Base-by-base conservation (phyloP, 1,140 invertebrate genomes). In the Protaetia brevitarsis region DNA sequence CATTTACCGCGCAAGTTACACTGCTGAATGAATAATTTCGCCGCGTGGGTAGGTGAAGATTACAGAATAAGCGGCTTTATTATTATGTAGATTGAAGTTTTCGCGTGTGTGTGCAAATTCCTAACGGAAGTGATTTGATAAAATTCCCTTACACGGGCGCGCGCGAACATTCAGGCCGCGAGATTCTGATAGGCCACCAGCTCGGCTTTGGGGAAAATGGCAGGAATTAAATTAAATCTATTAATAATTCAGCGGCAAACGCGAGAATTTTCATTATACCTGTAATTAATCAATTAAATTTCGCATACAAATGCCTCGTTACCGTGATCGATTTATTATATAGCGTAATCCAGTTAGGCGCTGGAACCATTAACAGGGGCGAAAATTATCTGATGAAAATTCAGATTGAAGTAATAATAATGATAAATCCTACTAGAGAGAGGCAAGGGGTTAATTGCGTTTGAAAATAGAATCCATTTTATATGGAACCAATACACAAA, bases 221-320 rank as follows among this genome's bases (percentile, higher is more conserved):
- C 16, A 19, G 41, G 26, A 51, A 23, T 51, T 23, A 23, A 51
- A 23, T 51, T 51, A 51, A 19, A 51, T 51, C 41, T 51, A 23
- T 23, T 19, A 51, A 19, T 51, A 51, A 51, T 51, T 8, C 19
- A 19, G 41, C 13, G 26, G 19, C 19, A 13, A 23, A 51, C 41
- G 41, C 41, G 41, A 51, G 19, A 51, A 51, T 51, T 51, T 51
- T 51, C 41, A 51, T 51, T 51, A 23, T 51, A 51, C 41, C 41
- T 51, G 41, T 51, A 51, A 51, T 51, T 51, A 51, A 51, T 51
- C 41, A 51, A 51, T 51, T 51, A 51, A 51, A 23, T 51, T 21
- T 51, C 41, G 41, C 41, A 51, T 51, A 51, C 19, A 51, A 51
- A 51, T 51, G 41, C 10, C 41, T 51, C 41, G 41, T 51, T 51